Evolutionary conservation across 2,888 invertebrate species (phyloP).

Genomic region (Axea sp.): DNA sequence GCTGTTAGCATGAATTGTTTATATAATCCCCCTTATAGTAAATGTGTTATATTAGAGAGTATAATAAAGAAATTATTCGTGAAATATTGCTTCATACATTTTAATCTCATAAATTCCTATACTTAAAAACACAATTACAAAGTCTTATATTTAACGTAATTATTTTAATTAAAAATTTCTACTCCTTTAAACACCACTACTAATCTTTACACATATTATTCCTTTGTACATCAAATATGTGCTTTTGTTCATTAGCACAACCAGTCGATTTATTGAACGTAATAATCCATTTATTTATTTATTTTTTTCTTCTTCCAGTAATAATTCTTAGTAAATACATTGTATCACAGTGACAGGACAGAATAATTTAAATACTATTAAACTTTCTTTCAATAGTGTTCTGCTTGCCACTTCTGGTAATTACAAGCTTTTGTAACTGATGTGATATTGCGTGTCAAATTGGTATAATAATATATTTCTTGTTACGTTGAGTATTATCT

Average conservation of each 20-base stretch:
- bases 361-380: slow-evolving; percentile 1
- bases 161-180: too few relatives aligned
- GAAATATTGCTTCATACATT: slow-evolving; percentile 11
- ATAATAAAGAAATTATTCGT: slow-evolving; percentile 32
- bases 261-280: too few relatives aligned
- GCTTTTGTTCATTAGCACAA: too few relatives aligned
- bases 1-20: slow-evolving; percentile 2
- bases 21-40: slow-evolving; percentile 16
- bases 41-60: too few relatives aligned
- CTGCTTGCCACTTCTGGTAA: slow-evolving; percentile 71
- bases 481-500: slow-evolving; percentile 64
- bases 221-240: too few relatives aligned
- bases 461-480: slow-evolving; percentile 60
- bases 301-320: not conserved
- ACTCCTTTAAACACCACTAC: too few relatives aligned
- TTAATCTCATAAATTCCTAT: slow-evolving; percentile 7
- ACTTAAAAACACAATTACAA: slow-evolving; percentile 4
- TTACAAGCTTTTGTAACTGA: slow-evolving; percentile 36
- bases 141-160: not conserved
- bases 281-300: too few relatives aligned
- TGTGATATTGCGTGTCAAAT: slow-evolving; percentile 66
- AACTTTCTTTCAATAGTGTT: slow-evolving; percentile 56
- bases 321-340: too few relatives aligned
- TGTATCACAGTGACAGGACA: too few relatives aligned
- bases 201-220: too few relatives aligned